phyloP scores from a whole-genome alignment of 2,797 vertebrate genomes.

The Chelonia mydas region DNA sequence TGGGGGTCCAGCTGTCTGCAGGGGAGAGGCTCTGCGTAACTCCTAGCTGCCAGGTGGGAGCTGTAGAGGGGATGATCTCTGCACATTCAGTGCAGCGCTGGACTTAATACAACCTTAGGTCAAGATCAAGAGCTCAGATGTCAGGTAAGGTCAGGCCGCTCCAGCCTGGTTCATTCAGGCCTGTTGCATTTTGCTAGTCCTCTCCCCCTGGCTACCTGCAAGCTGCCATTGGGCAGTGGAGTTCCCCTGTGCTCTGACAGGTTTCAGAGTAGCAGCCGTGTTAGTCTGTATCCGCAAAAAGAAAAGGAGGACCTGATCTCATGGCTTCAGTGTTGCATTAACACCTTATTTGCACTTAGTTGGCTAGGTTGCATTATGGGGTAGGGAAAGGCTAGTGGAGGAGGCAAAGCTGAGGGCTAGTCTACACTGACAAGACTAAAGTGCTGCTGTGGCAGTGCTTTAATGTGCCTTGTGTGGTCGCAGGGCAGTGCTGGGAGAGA shows the following conservation, averaged over 20 bases:
- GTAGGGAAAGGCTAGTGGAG: background rate
- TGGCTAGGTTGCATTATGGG: background rate
- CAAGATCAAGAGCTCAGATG: background rate
- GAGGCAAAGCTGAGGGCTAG: background rate
- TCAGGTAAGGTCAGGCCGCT: background rate
- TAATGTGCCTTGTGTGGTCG: too few relatives aligned
- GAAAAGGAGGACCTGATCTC: too few relatives aligned
- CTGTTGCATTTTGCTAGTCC: too few relatives aligned
- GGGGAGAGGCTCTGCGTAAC: background rate
- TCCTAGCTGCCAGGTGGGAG: background rate
- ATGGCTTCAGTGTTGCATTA: background rate
- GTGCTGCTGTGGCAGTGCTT: too few relatives aligned
- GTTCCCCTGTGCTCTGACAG: too few relatives aligned
- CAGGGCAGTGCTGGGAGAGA: too few relatives aligned
- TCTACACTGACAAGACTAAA: too few relatives aligned
- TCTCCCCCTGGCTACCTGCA: too few relatives aligned
- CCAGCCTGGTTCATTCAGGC: background rate
- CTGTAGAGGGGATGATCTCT: background rate
- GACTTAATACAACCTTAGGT: background rate
- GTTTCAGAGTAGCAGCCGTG: too few relatives aligned
- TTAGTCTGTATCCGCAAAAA: too few relatives aligned
- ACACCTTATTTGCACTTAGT: background rate
- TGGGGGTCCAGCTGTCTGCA: background rate
- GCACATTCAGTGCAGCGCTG: background rate
- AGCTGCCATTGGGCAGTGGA: too few relatives aligned